Evolutionary conservation across 2,113 vertebrate species (phyloP).

Genomic region (Lutjanus erythropterus): DNA sequence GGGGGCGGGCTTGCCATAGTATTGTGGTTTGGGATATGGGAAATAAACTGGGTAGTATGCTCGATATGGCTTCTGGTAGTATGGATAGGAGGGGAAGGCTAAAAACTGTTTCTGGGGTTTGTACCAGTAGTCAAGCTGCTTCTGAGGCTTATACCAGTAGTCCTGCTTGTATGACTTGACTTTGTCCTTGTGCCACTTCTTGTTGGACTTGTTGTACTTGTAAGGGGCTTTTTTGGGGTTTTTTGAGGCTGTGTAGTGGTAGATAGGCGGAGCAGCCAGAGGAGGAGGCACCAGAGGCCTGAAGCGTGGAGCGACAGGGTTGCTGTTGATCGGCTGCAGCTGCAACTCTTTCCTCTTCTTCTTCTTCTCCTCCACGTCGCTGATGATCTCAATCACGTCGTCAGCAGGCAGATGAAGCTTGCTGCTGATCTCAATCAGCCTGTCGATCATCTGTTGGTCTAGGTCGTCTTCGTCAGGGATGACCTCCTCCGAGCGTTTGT

Average conservation of each 20-base stretch:
- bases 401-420: conserved; percentile 94
- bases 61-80: conserved; percentile 88
- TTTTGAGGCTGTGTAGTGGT: conserved; percentile 82
- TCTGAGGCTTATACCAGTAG: conserved; percentile 85
- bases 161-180: conserved; percentile 83
- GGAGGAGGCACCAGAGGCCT: conserved; percentile 84
- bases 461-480: conserved; percentile 86
- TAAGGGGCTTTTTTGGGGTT: conserved; percentile 82
- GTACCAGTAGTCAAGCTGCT: conserved; percentile 85
- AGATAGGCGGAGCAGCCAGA: conserved; percentile 75
- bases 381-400: conserved; percentile 93
- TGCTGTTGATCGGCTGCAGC: conserved; percentile 71
- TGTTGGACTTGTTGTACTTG: conserved; percentile 80
- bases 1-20: conserved; percentile 82
- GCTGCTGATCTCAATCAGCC: conserved; percentile 94
- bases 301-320: conserved; percentile 75
- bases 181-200: conserved; percentile 87
- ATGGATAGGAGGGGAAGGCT: conserved; percentile 88
- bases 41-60: conserved; percentile 89
- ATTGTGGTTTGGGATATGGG: conserved; percentile 84
- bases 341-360: conserved; percentile 87
- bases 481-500: conserved; percentile 87
- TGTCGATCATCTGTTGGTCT: conserved; percentile 93
- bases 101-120: conserved; percentile 87
- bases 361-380: conserved; percentile 92